Base-by-base conservation (phyloP, 2,888 invertebrate species). In the Tetheella fluctuosa region DNA sequence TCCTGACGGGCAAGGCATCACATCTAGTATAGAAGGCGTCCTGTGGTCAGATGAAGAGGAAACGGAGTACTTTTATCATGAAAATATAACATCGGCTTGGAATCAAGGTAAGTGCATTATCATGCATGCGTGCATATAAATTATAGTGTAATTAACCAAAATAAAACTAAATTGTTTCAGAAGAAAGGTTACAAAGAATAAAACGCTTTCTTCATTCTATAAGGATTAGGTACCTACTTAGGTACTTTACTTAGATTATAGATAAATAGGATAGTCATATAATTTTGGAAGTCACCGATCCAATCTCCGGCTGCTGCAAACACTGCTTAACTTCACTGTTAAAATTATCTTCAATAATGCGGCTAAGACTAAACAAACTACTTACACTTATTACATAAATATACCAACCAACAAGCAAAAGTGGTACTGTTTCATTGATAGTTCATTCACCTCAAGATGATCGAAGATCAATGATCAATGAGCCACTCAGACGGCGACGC, bases 11-110 rank as follows among this genome's bases (percentile, higher is more conserved):
- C 86, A 84, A 54, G 88, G 86, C 4, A 84, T 91, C 58, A 93
- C 92, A n/a, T 93, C 93, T 17, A 93, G 93, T 65, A 93, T 93
- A 37, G 93, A 93, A 70, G 93, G 93, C 0, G 93, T 93, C 23
- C 84, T 93, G 70, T 93, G 93, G 93, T 93, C 93, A 1, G 93
- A 93, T 84, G 93, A 93, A 67, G 93, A 93, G 69, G 93, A 93
- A 61, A 93, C 88, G 63, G 93, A 93, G 71, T 93, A 93, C 67
- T 92, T 93, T 78, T 92, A 91, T 65, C 93, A 93, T 57, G 93
- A 93, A 76, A 93, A 93, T 59, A 88, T 93, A 37, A 91, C 91
- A 3, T 78, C 90, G 8, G 91, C 93, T 28, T 93, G 91, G 90
- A 92, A 92, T 84, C 84, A 93, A 93, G 93, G 93, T 93, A 42